Conservation (phyloP, 2,888 invertebrate species). For the Zelleria hepariella region DNA sequence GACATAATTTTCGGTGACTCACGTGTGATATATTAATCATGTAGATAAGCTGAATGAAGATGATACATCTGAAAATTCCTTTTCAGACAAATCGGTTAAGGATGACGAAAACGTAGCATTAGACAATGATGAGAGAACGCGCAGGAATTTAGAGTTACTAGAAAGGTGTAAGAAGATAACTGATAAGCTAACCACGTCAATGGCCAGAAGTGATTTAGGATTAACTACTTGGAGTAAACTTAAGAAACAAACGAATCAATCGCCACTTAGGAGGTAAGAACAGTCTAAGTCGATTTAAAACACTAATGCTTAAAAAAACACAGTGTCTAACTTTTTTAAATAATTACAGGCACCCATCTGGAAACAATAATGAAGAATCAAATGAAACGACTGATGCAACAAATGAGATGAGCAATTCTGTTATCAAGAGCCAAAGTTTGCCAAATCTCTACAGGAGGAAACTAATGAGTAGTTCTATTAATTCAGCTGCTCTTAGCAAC, state of each 20-base stretch:
- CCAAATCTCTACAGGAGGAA: constrained; percentile 78
- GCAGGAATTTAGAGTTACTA: constrained; percentile 71
- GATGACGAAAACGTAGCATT: constrained; percentile 50
- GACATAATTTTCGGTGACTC: not conserved
- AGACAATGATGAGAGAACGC: constrained; percentile 69
- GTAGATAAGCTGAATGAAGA: not conserved
- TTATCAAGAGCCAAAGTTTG: constrained; percentile 83
- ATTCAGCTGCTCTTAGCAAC: constrained; percentile 74
- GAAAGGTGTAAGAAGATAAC: constrained; percentile 68
- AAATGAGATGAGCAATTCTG: constrained; percentile 72
- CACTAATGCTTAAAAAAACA: not conserved
- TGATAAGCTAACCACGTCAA: constrained; percentile 77
- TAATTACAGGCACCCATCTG: constrained; percentile 78
- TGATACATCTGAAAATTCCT: not conserved
- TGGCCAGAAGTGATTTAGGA: constrained; percentile 90
- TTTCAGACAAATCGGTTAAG: constrained; percentile 60
- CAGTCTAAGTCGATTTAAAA: constrained; percentile 13
- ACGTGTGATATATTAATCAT: not conserved
- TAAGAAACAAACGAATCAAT: constrained; percentile 78
- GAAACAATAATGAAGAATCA: constrained; percentile 78
- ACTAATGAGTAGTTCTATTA: constrained; percentile 63
- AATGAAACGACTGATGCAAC: constrained; percentile 67
- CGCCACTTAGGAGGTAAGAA: constrained; percentile 74
- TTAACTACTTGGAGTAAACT: constrained; percentile 92
- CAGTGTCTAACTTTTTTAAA: not conserved